A percentile compares a stretch with the other conserved stretches of the same genome.
phyloP scores from a whole-genome alignment of 2,797 vertebrate genomes.

The Clarias laeviceps region DNA sequence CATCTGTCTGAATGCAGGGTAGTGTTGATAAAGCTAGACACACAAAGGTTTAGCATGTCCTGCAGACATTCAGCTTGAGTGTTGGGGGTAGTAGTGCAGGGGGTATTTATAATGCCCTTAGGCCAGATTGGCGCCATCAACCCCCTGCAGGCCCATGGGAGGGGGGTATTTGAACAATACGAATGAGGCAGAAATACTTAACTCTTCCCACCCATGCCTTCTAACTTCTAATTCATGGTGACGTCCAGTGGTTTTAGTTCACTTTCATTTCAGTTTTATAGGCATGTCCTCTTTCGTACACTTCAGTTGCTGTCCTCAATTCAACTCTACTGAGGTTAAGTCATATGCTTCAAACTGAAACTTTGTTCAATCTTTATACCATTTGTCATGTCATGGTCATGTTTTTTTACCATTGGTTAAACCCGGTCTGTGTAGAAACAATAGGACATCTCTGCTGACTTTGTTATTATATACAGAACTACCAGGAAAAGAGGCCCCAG shows the following conservation, averaged over 20 bases:
- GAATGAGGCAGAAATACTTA: slow-evolving; percentile 72
- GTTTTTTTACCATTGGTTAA: background rate
- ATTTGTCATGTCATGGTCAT: background rate
- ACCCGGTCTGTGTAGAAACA: background rate
- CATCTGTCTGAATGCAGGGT: slow-evolving; percentile 66
- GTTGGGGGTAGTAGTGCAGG: slow-evolving; percentile 72
- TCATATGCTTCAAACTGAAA: background rate
- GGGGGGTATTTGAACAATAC: slow-evolving; percentile 73
- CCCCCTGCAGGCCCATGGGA: slow-evolving; percentile 65
- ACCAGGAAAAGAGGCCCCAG: background rate
- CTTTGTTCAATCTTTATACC: background rate
- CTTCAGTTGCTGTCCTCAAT: slow-evolving; percentile 29
- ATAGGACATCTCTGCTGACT: background rate
- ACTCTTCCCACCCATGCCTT: slow-evolving; percentile 62
- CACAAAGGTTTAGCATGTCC: slow-evolving; percentile 77
- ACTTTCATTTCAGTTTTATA: slow-evolving; percentile 42
- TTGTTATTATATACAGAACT: background rate
- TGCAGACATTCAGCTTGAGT: slow-evolving; percentile 79
- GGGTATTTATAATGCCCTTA: slow-evolving; percentile 78
- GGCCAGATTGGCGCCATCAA: slow-evolving; percentile 59
- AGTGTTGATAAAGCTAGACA: slow-evolving; percentile 68
- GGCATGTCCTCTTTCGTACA: slow-evolving; percentile 11
- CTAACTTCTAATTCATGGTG: slow-evolving; percentile 42
- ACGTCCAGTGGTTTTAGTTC: background rate
- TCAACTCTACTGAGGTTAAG: background rate